phyloP scores from a whole-genome alignment of 2,888 invertebrate species.

The Tiliacea citrago region DNA sequence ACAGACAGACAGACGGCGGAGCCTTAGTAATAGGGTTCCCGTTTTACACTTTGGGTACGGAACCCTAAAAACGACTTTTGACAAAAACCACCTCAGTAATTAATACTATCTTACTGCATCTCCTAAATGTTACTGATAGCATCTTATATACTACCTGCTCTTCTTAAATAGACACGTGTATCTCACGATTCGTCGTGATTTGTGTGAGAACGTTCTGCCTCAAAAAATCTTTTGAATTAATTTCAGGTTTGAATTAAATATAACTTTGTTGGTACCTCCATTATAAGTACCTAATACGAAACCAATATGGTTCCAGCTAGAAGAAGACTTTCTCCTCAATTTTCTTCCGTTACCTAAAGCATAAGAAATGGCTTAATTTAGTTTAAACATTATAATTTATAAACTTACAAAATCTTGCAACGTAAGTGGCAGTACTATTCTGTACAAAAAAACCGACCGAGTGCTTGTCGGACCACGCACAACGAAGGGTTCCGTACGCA shows the following conservation, averaged over 20 bases:
- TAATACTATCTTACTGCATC: slow-evolving; percentile 7
- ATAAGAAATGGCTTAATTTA: background rate
- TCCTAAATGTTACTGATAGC: slow-evolving; percentile 10
- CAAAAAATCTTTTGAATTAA: background rate
- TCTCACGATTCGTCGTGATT: background rate
- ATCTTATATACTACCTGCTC: background rate
- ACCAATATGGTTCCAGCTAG: background rate
- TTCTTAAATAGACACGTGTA: background rate
- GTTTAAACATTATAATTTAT: background rate
- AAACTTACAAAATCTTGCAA: background rate
- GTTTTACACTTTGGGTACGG: too few species aligned
- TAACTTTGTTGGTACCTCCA: background rate
- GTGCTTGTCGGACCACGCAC: too few species aligned
- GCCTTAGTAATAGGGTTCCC: too few species aligned
- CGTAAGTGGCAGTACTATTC: too few species aligned
- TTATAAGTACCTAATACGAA: too few species aligned
- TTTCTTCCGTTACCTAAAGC: background rate
- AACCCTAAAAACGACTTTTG: too few species aligned
- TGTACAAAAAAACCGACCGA: too few species aligned
- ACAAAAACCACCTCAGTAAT: background rate
- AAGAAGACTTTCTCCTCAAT: background rate
- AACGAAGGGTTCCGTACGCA: too few species aligned
- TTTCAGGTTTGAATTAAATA: background rate
- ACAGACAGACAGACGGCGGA: too few species aligned
- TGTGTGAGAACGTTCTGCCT: background rate